These are phyloP conservation scores for Engystomops pustulosus DNA, from an alignment of 2,113 vertebrate species.

Conservation along the genomic window DNA sequence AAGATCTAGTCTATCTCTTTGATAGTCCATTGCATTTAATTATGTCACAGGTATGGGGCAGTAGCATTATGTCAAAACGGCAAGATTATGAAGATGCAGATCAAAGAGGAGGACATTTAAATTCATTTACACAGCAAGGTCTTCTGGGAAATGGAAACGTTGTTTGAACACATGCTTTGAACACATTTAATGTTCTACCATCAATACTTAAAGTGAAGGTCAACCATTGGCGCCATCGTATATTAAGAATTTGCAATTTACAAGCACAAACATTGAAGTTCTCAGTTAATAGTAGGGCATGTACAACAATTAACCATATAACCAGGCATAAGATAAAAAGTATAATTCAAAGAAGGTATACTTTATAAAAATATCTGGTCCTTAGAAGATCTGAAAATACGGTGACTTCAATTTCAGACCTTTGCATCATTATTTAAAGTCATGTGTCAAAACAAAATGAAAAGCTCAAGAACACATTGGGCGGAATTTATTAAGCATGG, in stretches of 20 bases:
- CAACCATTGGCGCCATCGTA: neutral
- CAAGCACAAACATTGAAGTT: neutral
- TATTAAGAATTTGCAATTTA: neutral
- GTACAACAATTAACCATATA: too few species aligned
- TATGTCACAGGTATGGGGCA: slow-evolving; percentile 17
- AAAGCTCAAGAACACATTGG: too few species aligned
- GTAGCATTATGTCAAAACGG: neutral
- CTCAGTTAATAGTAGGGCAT: too few species aligned
- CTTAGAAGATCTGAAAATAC: too few species aligned
- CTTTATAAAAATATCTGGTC: too few species aligned
- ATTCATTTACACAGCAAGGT: neutral
- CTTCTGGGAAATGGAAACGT: neutral
- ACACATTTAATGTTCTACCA: neutral
- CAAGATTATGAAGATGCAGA: neutral
- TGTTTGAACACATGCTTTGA: neutral
- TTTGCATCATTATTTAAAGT: too few species aligned
- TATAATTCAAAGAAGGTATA: too few species aligned
- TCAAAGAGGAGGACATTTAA: neutral
- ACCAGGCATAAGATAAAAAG: too few species aligned
- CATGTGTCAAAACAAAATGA: too few species aligned
- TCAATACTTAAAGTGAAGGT: neutral
- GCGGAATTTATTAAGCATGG: too few species aligned
- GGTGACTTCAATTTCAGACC: too few species aligned
- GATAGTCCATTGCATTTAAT: slow-evolving; percentile 9
- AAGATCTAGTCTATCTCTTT: neutral